Percentiles rank a stretch among this genome's conserved stretches.
Evolutionary conservation across 2,113 vertebrate species (phyloP).

Genomic region (Tragelaphus scriptus): DNA sequence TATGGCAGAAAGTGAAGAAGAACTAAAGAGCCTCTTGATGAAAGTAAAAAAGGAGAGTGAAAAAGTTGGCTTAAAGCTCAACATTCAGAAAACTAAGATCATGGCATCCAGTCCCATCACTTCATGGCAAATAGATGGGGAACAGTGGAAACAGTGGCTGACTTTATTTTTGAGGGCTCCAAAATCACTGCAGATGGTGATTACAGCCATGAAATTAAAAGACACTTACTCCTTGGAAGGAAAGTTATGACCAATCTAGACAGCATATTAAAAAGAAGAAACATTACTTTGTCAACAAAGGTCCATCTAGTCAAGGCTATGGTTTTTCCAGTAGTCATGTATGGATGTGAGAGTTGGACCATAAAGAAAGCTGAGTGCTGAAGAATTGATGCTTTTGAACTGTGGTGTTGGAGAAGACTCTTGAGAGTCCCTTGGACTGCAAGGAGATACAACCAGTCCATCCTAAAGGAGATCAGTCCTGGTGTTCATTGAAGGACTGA

Average conservation of each 20-base stretch:
- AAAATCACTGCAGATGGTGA: not conserved
- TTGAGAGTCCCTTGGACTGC: not conserved
- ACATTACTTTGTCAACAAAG: not conserved
- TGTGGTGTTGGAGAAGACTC: not conserved
- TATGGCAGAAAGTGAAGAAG: not conserved
- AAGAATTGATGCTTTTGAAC: not conserved
- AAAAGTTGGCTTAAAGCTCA: not conserved
- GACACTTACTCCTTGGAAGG: not conserved
- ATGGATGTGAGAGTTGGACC: not conserved
- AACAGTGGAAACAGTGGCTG: not conserved
- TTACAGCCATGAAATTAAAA: not conserved
- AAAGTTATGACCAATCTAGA: not conserved
- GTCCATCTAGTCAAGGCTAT: not conserved
- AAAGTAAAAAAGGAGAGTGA: not conserved
- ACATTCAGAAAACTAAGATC: not conserved
- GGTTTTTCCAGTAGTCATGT: not conserved
- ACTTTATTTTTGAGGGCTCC: not conserved
- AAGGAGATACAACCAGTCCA: not conserved
- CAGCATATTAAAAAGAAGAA: not conserved
- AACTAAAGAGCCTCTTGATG: not conserved
- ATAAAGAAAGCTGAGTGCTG: not conserved
- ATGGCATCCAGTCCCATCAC: not conserved
- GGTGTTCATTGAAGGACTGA: not conserved
- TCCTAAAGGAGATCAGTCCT: not conserved
- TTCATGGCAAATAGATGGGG: not conserved